Percentiles rank a stretch among this genome's conserved stretches.
phyloP scores from a whole-genome alignment of 2,888 invertebrate genomes.

The Pollenia angustigena region DNA sequence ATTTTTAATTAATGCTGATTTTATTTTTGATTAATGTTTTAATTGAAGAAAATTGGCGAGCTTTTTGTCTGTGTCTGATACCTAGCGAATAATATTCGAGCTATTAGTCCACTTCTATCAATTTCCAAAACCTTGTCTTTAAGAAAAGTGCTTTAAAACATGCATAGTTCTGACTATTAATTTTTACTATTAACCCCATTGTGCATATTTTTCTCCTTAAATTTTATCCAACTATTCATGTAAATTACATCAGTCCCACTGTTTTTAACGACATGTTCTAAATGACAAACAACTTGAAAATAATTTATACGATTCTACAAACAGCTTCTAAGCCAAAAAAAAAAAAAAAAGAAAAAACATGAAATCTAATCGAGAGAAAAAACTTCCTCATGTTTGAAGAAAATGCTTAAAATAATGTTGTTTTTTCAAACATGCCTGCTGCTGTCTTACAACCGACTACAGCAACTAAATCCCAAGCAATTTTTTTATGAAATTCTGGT shows the following conservation, averaged over 20 bases:
- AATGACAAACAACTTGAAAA: not conserved
- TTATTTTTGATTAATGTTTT: too few species aligned
- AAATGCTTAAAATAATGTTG: not conserved
- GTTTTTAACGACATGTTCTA: not conserved
- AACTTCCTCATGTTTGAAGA: conserved; percentile 37
- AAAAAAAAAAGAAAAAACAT: conserved; percentile 23
- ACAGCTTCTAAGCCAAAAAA: conserved; percentile 1
- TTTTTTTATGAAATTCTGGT: conserved; percentile 35
- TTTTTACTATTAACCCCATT: too few species aligned
- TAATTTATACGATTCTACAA: conserved; percentile 20
- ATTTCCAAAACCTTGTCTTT: too few species aligned
- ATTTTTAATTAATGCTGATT: too few species aligned
- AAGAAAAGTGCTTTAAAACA: too few species aligned
- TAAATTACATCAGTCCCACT: not conserved
- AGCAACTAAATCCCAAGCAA: conserved; percentile 11
- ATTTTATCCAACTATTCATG: too few species aligned
- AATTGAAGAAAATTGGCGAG: too few species aligned
- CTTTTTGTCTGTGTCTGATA: too few species aligned
- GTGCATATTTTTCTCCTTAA: too few species aligned
- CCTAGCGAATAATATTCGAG: too few species aligned
- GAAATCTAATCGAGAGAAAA: not conserved
- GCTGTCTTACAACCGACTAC: not conserved
- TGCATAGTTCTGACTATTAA: too few species aligned
- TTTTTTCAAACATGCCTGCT: conserved; percentile 1
- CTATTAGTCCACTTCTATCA: too few species aligned